phyloP scores from a whole-genome alignment of 2,888 invertebrate species.

The Morinoia aosen region DNA sequence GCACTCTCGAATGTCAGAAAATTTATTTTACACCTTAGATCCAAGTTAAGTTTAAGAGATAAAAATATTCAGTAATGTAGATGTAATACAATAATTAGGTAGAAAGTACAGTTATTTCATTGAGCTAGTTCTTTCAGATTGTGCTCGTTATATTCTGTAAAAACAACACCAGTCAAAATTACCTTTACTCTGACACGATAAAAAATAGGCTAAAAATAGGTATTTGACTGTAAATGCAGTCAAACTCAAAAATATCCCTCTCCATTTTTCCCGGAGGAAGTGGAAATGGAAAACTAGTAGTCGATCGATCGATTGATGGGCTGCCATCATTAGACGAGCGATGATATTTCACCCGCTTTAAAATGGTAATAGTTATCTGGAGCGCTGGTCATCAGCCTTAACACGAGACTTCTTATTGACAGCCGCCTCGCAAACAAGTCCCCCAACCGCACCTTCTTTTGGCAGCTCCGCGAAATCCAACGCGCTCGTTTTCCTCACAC shows the following conservation, averaged over 20 bases:
- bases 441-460: not conserved
- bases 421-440: not conserved
- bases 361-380: conserved; percentile 2
- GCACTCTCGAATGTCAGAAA: too few relatives aligned
- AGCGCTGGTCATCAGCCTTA: not conserved
- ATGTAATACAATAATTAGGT: too few relatives aligned
- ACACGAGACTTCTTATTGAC: conserved; percentile 12
- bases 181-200: not conserved
- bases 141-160: not conserved
- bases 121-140: not conserved
- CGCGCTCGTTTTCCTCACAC: not conserved
- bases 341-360: conserved; percentile 15
- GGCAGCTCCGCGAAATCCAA: not conserved
- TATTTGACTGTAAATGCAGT: not conserved
- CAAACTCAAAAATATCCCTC: not conserved
- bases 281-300: not conserved
- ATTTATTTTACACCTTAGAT: too few relatives aligned
- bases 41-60: too few relatives aligned
- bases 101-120: too few relatives aligned
- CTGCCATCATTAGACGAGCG: conserved; percentile 37
- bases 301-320: conserved; percentile 21
- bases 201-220: not conserved
- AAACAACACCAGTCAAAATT: not conserved
- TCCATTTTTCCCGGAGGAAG: not conserved
- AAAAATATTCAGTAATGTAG: too few relatives aligned